These are phyloP conservation scores for Anolis carolinensis DNA, from an alignment of 2,113 vertebrate genomes.

Conservation along the genomic window DNA sequence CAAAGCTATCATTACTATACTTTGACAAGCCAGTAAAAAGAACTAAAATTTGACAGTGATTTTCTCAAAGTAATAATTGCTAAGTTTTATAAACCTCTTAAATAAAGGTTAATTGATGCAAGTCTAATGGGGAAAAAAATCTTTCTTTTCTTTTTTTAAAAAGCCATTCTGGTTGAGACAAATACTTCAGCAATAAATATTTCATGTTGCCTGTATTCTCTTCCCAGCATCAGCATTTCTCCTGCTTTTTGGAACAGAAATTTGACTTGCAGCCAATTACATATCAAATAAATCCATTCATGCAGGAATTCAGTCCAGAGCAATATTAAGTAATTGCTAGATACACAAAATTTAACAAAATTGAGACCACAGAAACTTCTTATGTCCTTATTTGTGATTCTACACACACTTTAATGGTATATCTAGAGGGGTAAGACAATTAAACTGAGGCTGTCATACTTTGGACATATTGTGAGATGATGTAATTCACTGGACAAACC, in stretches of 20 bases:
- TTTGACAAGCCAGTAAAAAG: not conserved
- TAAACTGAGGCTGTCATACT: no score
- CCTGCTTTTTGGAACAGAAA: not conserved
- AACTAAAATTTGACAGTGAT: not conserved
- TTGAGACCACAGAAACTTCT: not conserved
- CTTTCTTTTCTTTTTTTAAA: not conserved
- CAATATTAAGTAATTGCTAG: not conserved
- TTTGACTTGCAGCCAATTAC: not conserved
- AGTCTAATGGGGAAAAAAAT: not conserved
- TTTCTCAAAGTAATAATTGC: not conserved
- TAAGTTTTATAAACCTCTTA: not conserved
- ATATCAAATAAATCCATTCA: not conserved
- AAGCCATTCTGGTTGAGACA: not conserved
- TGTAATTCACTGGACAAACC: no score
- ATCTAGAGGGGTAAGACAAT: no score
- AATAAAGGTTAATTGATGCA: not conserved
- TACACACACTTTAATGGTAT: no score
- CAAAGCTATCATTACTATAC: no score
- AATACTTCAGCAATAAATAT: not conserved
- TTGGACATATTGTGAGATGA: no score
- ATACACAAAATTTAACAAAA: not conserved
- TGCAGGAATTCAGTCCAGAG: not conserved
- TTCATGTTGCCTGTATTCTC: not conserved
- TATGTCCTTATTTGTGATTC: not conserved
- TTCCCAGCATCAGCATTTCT: not conserved